Evolutionary conservation across 2,113 vertebrate species (phyloP).

Genomic region (Hemicordylus capensis): DNA sequence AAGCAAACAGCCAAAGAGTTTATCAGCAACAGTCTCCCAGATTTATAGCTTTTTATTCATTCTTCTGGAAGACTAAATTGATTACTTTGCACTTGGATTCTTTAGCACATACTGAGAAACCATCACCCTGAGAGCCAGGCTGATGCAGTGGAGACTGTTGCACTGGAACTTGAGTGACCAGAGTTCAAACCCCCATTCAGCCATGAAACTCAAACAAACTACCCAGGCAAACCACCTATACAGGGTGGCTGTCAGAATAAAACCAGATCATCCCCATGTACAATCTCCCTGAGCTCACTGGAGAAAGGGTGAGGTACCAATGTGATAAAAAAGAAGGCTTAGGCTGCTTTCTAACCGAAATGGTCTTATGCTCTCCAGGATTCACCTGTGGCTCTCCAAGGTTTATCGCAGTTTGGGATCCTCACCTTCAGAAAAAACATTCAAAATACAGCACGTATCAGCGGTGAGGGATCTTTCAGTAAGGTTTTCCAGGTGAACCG

Average conservation of each 20-base stretch:
- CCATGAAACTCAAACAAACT: neutral
- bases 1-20: too few relatives aligned
- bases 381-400: slow-evolving; percentile 73
- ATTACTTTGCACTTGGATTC: neutral
- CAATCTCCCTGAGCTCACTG: too few relatives aligned
- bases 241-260: neutral
- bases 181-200: neutral
- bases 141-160: neutral
- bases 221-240: too few relatives aligned
- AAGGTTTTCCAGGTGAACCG: slow-evolving; percentile 34
- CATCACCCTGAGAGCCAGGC: neutral
- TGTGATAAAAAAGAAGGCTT: neutral
- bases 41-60: too few relatives aligned
- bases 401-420: slow-evolving; percentile 57
- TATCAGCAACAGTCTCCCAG: too few relatives aligned
- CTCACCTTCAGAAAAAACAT: slow-evolving; percentile 52
- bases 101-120: neutral
- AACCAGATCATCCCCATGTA: neutral
- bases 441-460: slow-evolving; percentile 51
- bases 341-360: neutral
- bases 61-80: too few relatives aligned
- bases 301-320: too few relatives aligned
- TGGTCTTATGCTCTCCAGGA: slow-evolving; percentile 54
- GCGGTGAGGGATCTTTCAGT: neutral
- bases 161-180: neutral